Conservation (phyloP, 2,797 vertebrate species). For the Scleropages formosus region DNA sequence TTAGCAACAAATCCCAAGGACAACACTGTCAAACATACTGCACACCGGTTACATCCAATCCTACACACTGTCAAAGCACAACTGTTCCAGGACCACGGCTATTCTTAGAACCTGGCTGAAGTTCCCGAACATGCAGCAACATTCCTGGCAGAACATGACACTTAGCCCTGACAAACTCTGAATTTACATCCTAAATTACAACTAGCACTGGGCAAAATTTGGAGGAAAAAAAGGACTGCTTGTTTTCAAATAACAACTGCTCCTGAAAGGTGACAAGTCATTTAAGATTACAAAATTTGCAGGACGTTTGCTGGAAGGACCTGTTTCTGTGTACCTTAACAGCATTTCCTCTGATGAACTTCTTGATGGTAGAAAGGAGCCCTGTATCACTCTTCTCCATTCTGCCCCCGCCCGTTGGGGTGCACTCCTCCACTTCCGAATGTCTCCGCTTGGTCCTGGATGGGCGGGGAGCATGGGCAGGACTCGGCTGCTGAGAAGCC, state of each 20-base stretch:
- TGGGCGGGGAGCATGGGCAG: slow-evolving; percentile 70
- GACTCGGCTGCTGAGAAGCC: slow-evolving; percentile 85
- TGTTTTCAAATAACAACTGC: not conserved
- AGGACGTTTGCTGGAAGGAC: not conserved
- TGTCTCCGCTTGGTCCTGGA: slow-evolving; percentile 89
- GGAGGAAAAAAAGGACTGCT: slow-evolving; percentile 1
- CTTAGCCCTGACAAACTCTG: slow-evolving; percentile 7
- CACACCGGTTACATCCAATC: slow-evolving; percentile 17
- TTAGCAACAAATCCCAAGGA: not conserved
- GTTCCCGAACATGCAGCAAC: slow-evolving; percentile 22
- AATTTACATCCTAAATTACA: slow-evolving; percentile 22
- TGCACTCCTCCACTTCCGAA: slow-evolving; percentile 78
- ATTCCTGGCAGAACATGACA: slow-evolving; percentile 29
- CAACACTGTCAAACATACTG: slow-evolving; percentile 4
- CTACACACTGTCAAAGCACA: slow-evolving; percentile 14
- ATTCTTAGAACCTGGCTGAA: slow-evolving; percentile 30
- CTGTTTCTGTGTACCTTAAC: slow-evolving; percentile 77
- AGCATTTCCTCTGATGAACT: slow-evolving; percentile 93
- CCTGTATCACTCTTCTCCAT: slow-evolving; percentile 88
- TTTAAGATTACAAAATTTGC: not conserved
- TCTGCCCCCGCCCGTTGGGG: slow-evolving; percentile 72
- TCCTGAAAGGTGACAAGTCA: not conserved
- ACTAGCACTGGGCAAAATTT: not conserved
- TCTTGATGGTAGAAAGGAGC: slow-evolving; percentile 93
- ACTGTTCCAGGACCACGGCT: slow-evolving; percentile 26